phyloP scores from a whole-genome alignment of 1,140 invertebrate genomes.

The Drosophila sp. region DNA sequence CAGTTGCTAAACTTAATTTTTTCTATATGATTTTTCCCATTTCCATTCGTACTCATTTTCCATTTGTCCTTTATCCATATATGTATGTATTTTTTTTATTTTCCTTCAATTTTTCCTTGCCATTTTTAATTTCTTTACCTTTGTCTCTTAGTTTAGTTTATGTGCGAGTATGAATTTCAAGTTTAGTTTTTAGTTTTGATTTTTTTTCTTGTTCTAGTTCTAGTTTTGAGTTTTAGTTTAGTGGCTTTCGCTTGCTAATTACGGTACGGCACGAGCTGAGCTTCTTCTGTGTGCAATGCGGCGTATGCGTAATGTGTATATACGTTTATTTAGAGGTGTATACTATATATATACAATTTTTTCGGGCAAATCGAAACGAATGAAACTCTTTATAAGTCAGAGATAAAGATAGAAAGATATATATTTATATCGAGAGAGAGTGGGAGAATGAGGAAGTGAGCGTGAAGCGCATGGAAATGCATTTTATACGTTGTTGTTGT shows the following conservation, averaged over 20 bases:
- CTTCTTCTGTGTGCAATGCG: constrained; percentile 65
- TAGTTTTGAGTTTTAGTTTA: constrained; percentile 22
- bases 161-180: constrained; percentile 81
- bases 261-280: constrained; percentile 36
- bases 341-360: background rate
- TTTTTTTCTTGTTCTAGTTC: constrained; percentile 1
- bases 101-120: constrained; percentile 23
- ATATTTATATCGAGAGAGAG: background rate
- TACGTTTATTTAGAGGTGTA: constrained; percentile 21
- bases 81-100: background rate
- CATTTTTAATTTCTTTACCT: constrained; percentile 43
- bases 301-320: constrained; percentile 70
- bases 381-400: background rate
- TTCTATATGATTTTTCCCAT: constrained; percentile 21
- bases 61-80: background rate
- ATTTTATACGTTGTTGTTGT: background rate
- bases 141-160: constrained; percentile 71
- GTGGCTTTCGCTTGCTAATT: constrained; percentile 50
- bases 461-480: background rate
- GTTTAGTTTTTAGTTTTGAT: constrained; percentile 57
- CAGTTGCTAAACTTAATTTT: constrained; percentile 12
- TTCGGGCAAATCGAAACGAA: background rate
- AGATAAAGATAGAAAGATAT: background rate
- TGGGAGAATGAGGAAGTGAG: background rate
- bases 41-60: background rate